phyloP scores from a whole-genome alignment of 2,113 vertebrate species.

The Dascyllus trimaculatus region DNA sequence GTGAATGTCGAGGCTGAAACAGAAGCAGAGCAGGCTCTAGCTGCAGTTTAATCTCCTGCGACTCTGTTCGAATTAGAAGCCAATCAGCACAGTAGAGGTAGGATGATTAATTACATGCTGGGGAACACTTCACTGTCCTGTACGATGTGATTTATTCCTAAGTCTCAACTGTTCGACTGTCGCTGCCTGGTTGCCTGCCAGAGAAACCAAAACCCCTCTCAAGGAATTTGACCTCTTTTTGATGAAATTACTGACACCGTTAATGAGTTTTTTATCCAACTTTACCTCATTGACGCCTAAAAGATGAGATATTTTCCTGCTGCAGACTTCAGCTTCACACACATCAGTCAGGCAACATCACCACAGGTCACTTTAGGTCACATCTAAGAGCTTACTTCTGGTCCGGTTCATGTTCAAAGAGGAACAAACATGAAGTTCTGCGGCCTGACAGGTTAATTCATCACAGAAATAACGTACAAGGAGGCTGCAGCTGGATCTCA shows the following conservation, averaged over 20 bases:
- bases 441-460: too few species aligned
- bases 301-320: too few species aligned
- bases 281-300: too few species aligned
- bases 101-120: slow-evolving; percentile 43
- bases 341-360: too few species aligned
- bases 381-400: too few species aligned
- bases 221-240: neutral
- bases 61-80: slow-evolving; percentile 24
- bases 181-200: slow-evolving; percentile 56
- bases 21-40: slow-evolving; percentile 16
- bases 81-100: slow-evolving; percentile 37
- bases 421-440: too few species aligned
- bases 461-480: too few species aligned
- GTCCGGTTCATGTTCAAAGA: too few species aligned
- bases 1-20: neutral
- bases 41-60: neutral
- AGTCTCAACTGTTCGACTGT: slow-evolving; percentile 40
- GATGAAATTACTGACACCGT: too few species aligned
- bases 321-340: too few species aligned
- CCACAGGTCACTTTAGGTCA: too few species aligned
- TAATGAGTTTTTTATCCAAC: too few species aligned
- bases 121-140: slow-evolving; percentile 43
- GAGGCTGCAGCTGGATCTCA: neutral
- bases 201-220: slow-evolving; percentile 5
- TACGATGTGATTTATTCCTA: slow-evolving; percentile 44